phyloP scores from a whole-genome alignment of 2,888 invertebrate species.

The Arenicola marina region DNA sequence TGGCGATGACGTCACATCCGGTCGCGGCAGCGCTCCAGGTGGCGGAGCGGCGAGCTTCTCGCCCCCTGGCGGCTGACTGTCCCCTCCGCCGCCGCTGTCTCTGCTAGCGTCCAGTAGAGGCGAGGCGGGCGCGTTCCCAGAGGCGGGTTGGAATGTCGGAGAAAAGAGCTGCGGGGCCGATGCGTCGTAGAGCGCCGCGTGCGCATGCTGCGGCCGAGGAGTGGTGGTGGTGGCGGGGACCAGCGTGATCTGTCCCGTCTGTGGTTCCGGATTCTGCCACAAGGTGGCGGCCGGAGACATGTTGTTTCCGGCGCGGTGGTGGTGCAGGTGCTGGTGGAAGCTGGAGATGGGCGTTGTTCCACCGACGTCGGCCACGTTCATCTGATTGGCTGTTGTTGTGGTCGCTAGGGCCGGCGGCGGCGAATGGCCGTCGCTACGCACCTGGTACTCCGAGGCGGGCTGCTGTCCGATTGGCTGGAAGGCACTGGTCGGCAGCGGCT shows the following conservation, averaged over 20 bases:
- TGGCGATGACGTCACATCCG: too few species aligned
- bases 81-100: too few species aligned
- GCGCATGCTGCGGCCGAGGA: too few species aligned
- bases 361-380: neutral
- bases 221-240: neutral
- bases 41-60: too few species aligned
- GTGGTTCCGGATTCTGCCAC: neutral
- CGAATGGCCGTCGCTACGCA: neutral
- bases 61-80: too few species aligned
- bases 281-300: constrained; percentile 5
- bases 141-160: too few species aligned
- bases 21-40: too few species aligned
- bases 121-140: too few species aligned
- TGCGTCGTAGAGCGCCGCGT: too few species aligned
- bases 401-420: neutral
- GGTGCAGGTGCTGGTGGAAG: constrained; percentile 17
- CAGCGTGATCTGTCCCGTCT: neutral
- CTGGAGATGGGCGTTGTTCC: neutral
- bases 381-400: neutral
- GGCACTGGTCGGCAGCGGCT: constrained; percentile 18
- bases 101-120: too few species aligned
- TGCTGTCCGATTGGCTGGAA: constrained; percentile 15
- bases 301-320: neutral
- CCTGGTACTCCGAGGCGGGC: neutral
- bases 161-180: too few species aligned